Evolutionary conservation across 2,797 vertebrate species (phyloP), one percentile per base, ranked within the genome.

Genomic region (Morus bassanus): DNA sequence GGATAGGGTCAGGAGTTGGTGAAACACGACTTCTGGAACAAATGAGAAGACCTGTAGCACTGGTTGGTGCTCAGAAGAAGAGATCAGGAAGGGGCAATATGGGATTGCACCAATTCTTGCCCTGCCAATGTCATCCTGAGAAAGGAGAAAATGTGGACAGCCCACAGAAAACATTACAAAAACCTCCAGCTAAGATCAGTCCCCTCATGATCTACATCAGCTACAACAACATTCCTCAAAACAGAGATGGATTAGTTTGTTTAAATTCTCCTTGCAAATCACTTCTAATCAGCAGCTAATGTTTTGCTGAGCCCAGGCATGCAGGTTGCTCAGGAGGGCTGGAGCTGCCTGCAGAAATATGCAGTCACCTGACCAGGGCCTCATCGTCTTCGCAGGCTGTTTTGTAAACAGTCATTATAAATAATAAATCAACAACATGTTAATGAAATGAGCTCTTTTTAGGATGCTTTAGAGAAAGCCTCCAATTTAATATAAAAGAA

Each of bases 331-430:
- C 86, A 72, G 84, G 89, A 88, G 89, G 51, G 61, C 59, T 94
- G 74, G 79, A 83, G 65, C 41, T 69, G 76, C 65, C 73, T 91
- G 82, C 51, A 27, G 85, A 93, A 95, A 90, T 75, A 30, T 10
- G 25, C 69, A 93, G 77, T 86, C 89, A 95, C 85, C 85, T 93
- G 90, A 88, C 67, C 4, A 4, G 46, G 59, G 27, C 79, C 72
- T 91, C 57, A 0, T 80, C 8, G 9, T 72, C 89, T 73, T 96
- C 4, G 0, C 85, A 85, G 91, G 28, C 63, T 95, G 91, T 84
- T 96, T 95, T 82, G 94, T 95, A 90, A 96, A 94, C 91, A 94
- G 79, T 90, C 76, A 69, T 95, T 88, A 94, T 90, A 93, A 95
- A 89, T 91, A 96, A 96, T 95, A 95, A 96, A 95, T 91, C 93